Percentiles rank a stretch among this genome's conserved stretches.
These are phyloP conservation scores for Cerceris rybyensis DNA, from an alignment of 2,888 invertebrate species.

Conservation along the genomic window DNA sequence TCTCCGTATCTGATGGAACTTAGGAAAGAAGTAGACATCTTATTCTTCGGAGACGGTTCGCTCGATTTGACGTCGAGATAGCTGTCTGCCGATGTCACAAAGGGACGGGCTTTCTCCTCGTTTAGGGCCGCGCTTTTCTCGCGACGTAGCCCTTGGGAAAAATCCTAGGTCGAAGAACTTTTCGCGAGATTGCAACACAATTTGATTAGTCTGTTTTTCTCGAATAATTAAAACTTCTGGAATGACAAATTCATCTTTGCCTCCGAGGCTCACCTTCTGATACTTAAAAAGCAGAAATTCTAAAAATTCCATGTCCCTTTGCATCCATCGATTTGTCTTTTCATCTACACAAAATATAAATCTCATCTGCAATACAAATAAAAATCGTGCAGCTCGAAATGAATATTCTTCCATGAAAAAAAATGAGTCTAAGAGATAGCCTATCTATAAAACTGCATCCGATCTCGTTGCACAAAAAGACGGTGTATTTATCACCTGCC, in stretches of 20 bases:
- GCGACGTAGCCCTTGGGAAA: constrained; percentile 13
- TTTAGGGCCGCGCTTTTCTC: constrained; percentile 34
- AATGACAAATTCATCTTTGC: background rate
- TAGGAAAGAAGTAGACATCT: constrained; percentile 59
- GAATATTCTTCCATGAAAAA: background rate
- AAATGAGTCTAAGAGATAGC: background rate
- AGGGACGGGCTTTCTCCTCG: constrained; percentile 50
- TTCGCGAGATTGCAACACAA: background rate
- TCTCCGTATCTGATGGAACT: constrained; percentile 62
- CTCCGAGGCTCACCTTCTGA: background rate
- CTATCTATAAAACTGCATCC: background rate
- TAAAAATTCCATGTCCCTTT: background rate
- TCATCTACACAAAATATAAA: no score
- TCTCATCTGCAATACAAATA: no score
- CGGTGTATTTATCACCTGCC: constrained; percentile 51
- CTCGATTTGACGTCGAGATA: constrained; percentile 65
- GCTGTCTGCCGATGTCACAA: constrained; percentile 60
- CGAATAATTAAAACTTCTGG: background rate
- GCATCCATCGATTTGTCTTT: no score
- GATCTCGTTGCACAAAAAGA: constrained; percentile 9
- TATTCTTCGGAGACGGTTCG: constrained; percentile 61
- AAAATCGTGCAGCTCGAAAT: no score
- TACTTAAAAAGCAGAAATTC: background rate
- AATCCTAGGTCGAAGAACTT: background rate
- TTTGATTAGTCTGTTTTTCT: background rate